phyloP scores from a whole-genome alignment of 1,140 invertebrate species.

The Calephelis virginiensis region DNA sequence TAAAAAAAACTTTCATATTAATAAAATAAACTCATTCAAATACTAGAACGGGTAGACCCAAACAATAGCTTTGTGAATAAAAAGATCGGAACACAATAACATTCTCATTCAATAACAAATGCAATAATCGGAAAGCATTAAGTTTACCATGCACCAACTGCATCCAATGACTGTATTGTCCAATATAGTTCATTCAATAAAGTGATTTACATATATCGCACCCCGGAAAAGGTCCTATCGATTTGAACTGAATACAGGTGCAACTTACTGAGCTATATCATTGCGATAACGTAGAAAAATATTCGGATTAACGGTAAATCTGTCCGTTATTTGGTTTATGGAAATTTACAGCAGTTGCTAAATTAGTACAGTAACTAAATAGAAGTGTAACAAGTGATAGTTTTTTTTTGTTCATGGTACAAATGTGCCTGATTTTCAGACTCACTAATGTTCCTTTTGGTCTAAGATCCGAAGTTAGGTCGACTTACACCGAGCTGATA shows the following conservation, averaged over 20 bases:
- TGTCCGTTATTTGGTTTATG: background rate
- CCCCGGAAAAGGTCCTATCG: slow-evolving; percentile 36
- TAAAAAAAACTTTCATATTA: too few species aligned
- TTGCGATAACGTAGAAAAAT: background rate
- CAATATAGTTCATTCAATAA: slow-evolving; percentile 49
- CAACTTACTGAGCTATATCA: slow-evolving; percentile 1
- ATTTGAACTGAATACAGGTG: background rate
- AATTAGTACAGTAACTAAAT: background rate
- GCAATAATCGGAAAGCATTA: slow-evolving; percentile 48
- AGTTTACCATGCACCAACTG: slow-evolving; percentile 50
- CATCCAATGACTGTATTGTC: slow-evolving; percentile 44
- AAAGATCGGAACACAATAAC: background rate
- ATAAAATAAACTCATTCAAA: too few species aligned
- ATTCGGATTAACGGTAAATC: background rate
- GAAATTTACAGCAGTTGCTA: too few species aligned
- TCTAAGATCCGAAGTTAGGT: too few species aligned
- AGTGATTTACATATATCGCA: slow-evolving; percentile 56
- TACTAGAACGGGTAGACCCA: background rate
- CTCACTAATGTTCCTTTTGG: too few species aligned
- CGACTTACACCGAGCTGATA: too few species aligned
- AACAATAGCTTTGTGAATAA: slow-evolving; percentile 10
- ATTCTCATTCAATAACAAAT: slow-evolving; percentile 51
- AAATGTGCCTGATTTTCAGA: too few species aligned
- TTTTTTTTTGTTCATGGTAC: too few species aligned
- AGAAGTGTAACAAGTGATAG: background rate